These are phyloP conservation scores for Poeciliopsis gracilis DNA, from an alignment of 2,797 vertebrate species.

Conservation along the genomic window DNA sequence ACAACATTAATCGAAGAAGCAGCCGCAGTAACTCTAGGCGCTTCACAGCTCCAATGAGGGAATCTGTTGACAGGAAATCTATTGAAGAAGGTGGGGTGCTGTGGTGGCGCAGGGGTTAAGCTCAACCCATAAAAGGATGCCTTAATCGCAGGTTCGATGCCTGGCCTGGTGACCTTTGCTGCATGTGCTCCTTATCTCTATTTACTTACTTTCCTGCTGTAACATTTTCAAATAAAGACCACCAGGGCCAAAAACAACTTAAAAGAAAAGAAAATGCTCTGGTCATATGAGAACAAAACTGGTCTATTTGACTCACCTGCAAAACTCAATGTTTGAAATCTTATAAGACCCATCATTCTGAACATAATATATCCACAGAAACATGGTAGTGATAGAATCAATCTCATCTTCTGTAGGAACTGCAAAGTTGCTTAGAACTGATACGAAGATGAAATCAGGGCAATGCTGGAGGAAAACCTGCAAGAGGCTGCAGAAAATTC, in stretches of 20 bases:
- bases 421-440: neutral
- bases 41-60: neutral
- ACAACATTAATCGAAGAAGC: neutral
- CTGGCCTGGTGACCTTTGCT: too few relatives aligned
- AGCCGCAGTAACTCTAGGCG: neutral
- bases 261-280: neutral
- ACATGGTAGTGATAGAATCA: neutral
- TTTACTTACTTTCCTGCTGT: too few relatives aligned
- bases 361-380: neutral
- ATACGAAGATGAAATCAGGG: neutral
- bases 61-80: neutral
- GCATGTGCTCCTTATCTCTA: too few relatives aligned
- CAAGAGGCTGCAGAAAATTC: neutral
- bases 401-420: neutral
- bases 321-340: neutral
- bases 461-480: neutral
- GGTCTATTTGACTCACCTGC: neutral
- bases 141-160: too few relatives aligned
- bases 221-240: too few relatives aligned
- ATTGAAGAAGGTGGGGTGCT: neutral
- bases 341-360: neutral
- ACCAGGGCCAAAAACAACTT: too few relatives aligned
- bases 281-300: neutral
- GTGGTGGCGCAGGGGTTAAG: too few relatives aligned
- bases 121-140: too few relatives aligned